Percentiles rank a stretch among this genome's conserved stretches.
Conservation (phyloP, 2,797 vertebrate genomes). For the Artibeus jamaicensis region DNA sequence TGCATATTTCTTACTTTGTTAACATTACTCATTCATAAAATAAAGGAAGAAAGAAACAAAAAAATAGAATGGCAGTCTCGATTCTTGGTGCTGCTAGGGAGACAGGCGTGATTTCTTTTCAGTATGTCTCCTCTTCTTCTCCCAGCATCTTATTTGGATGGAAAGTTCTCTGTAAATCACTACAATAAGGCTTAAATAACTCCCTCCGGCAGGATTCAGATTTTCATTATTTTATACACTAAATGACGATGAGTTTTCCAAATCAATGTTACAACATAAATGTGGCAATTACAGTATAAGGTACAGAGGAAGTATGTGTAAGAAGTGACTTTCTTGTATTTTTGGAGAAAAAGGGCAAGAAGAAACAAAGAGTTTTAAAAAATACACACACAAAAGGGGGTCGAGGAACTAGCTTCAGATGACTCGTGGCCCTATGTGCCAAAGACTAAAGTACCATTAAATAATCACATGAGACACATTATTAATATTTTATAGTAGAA, state of each 20-base stretch:
- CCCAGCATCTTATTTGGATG: conserved; percentile 58
- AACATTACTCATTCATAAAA: conserved; percentile 31
- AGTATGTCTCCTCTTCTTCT: not conserved
- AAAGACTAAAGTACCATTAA: not conserved
- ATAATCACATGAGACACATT: not conserved
- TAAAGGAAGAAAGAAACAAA: conserved; percentile 22
- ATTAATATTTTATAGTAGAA: conserved; percentile 48
- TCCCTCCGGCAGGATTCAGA: conserved; percentile 60
- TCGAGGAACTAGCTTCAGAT: not conserved
- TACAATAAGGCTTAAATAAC: conserved; percentile 71
- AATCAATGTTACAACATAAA: conserved; percentile 75
- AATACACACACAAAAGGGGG: not conserved
- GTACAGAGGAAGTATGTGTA: conserved; percentile 41
- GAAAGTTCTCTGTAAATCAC: conserved; percentile 66
- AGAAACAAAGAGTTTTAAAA: too few species aligned
- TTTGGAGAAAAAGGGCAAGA: conserved; percentile 21
- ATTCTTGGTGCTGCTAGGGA: not conserved
- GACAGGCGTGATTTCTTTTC: conserved; percentile 24
- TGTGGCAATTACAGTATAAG: conserved; percentile 55
- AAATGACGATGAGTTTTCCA: conserved; percentile 49
- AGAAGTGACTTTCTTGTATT: conserved; percentile 42
- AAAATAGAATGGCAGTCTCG: not conserved
- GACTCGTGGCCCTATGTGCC: not conserved
- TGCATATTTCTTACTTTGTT: not conserved
- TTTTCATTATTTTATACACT: conserved; percentile 70